Evolutionary conservation across 2,113 vertebrate species (phyloP).

Genomic region (Paratilapia polleni): DNA sequence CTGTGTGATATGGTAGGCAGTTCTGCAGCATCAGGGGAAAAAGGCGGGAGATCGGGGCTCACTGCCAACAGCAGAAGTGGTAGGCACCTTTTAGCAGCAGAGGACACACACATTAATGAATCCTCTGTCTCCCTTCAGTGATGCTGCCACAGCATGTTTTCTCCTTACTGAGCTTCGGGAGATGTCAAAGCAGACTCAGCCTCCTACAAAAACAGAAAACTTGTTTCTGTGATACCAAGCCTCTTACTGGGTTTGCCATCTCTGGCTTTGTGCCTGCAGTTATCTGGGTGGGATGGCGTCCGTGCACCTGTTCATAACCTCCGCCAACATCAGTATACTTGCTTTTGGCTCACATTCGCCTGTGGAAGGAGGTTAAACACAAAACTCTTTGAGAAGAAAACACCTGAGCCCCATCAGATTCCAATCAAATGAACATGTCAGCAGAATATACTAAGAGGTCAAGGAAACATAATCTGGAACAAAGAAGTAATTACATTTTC

Average conservation of each 20-base stretch:
- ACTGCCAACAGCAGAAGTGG: conserved; percentile 47
- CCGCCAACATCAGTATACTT: not conserved
- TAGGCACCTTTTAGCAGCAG: conserved; percentile 35
- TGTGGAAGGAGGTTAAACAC: conserved; percentile 23
- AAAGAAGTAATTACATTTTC: conserved; percentile 18
- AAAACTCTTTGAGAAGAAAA: conserved; percentile 10
- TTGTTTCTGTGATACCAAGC: not conserved
- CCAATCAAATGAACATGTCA: not conserved
- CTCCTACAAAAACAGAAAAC: conserved; percentile 19
- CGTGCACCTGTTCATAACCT: conserved; percentile 11
- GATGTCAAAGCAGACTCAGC: conserved; percentile 23
- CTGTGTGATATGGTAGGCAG: conserved; percentile 58
- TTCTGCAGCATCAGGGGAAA: conserved; percentile 54
- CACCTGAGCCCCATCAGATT: conserved; percentile 12
- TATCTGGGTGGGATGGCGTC: not conserved
- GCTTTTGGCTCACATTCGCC: conserved; percentile 3
- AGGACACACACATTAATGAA: conserved; percentile 56
- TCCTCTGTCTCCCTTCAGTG: conserved; percentile 31
- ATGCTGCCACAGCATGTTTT: conserved; percentile 27
- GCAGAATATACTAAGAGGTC: conserved; percentile 9
- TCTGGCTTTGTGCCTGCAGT: conserved; percentile 30
- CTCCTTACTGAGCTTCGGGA: conserved; percentile 9
- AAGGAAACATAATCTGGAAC: not conserved
- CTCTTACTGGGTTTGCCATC: conserved; percentile 26
- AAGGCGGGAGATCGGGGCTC: conserved; percentile 41